These are phyloP conservation scores for Lasioglossum villosulum DNA, from an alignment of 2,888 invertebrate genomes.

Conservation along the genomic window DNA sequence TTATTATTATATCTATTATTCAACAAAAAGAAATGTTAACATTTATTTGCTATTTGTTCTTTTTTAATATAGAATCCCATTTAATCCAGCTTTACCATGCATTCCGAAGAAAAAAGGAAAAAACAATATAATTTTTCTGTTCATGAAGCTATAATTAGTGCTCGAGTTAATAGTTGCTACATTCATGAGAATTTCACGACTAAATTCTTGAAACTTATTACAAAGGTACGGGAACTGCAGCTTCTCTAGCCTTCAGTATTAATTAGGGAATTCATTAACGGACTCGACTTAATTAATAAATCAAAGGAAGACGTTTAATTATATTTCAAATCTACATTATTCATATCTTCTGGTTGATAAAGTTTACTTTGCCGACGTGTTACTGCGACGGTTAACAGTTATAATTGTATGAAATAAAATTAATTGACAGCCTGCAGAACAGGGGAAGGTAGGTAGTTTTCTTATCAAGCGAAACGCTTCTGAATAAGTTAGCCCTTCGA, in stretches of 20 bases:
- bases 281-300: slow-evolving; percentile 13
- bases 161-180: not conserved
- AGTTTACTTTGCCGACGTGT: not conserved
- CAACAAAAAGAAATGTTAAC: not conserved
- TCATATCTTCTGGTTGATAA: slow-evolving; percentile 11
- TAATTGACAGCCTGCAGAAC: not conserved
- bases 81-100: not conserved
- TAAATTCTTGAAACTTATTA: slow-evolving; percentile 13
- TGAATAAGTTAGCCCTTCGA: not conserved
- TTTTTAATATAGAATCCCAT: not conserved
- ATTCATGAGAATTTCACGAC: slow-evolving; percentile 14
- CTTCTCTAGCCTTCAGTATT: slow-evolving; percentile 4
- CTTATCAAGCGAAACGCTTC: not conserved
- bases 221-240: slow-evolving; percentile 4
- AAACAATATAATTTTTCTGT: not conserved
- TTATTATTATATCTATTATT: too few relatives aligned
- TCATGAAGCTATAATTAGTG: not conserved
- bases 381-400: not conserved
- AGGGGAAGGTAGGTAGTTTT: not conserved
- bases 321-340: slow-evolving; percentile 14
- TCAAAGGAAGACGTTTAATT: slow-evolving; percentile 6
- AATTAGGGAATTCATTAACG: slow-evolving; percentile 11
- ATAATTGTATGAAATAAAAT: not conserved
- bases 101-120: not conserved
- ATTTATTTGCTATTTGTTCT: not conserved